Base-by-base conservation (phyloP, 2,797 vertebrate genomes). In the Borostomias antarcticus region DNA sequence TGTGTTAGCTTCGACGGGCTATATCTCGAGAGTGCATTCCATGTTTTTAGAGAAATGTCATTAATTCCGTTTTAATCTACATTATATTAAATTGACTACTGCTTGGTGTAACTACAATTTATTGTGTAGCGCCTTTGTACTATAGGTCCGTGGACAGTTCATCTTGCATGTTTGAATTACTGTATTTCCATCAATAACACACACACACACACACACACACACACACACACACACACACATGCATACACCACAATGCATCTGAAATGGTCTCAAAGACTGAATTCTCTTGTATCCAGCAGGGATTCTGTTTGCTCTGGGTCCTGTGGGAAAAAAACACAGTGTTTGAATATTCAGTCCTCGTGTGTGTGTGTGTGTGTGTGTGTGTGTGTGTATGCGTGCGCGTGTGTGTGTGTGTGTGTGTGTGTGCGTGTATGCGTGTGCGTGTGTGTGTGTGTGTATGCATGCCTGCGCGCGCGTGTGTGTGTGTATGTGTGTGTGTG, bases 391-490 rank as follows among this genome's bases (percentile, higher is more conserved):
- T 59, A 19, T 56, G 21, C 13, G 37, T 47, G 40, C 26, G 54
- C 35, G 56, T 62, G n/a, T 33, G 17, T 21, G n/a, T 19, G 43
- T 32, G 43, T 47, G 60, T 48, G 17, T 21, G 4, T 9, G 45
- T 19, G 43, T 13, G 8, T 30, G 1, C 4, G 17, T 8, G n/a
- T n/a, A n/a, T n/a, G n/a, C n/a, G n/a, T n/a, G n/a, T n/a, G n/a
- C n/a, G n/a, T n/a, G n/a, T n/a, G n/a, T n/a, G n/a, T n/a, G n/a
- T n/a, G n/a, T n/a, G n/a, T n/a, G n/a, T 68, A 64, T n/a, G 84
- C 88, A 60, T 51, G 78, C 80, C 87, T 91, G 85, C 65, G 79
- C n/a, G n/a, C n/a, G n/a, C n/a, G n/a, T n/a, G n/a, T n/a, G n/a
- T n/a, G 47, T 11, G 17, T 62, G n/a, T 29, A 25, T 48, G 26